Evolutionary conservation across 2,888 invertebrate genomes (phyloP).

Genomic region (Elaeidobius kamerunicus): DNA sequence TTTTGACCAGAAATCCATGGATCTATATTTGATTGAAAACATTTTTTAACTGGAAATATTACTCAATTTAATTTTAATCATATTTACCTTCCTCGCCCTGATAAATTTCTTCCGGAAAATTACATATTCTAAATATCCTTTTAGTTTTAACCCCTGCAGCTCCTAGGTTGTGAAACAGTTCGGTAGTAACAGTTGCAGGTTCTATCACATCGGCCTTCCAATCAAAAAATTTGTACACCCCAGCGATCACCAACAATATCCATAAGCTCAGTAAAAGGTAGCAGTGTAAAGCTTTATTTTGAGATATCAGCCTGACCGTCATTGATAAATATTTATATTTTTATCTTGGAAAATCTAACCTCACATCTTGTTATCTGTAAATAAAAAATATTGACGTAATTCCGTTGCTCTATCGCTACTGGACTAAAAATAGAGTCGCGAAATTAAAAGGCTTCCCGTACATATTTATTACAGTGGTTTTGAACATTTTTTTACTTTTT

Average conservation of each 20-base stretch:
- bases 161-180: slow-evolving; percentile 51
- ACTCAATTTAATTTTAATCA: too few species aligned
- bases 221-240: slow-evolving; percentile 69
- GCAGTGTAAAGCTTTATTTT: slow-evolving; percentile 78
- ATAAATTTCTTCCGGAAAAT: slow-evolving; percentile 66
- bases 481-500: background rate
- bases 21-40: too few species aligned
- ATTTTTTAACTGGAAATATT: too few species aligned
- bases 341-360: background rate
- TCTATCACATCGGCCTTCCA: slow-evolving; percentile 48
- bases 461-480: too few species aligned
- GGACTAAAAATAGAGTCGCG: too few species aligned
- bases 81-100: slow-evolving; percentile 74
- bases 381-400: slow-evolving; percentile 10
- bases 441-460: too few species aligned
- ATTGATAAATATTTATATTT: slow-evolving; percentile 12
- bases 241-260: slow-evolving; percentile 76
- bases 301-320: slow-evolving; percentile 53
- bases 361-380: slow-evolving; percentile 2
- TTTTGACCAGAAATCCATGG: too few species aligned
- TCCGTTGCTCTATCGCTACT: background rate
- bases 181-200: slow-evolving; percentile 38
- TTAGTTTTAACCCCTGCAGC: slow-evolving; percentile 59
- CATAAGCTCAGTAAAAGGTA: slow-evolving; percentile 77
- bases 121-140: slow-evolving; percentile 67